phyloP scores from a whole-genome alignment of 2,888 invertebrate genomes.

The Neoitamus cyanurus region DNA sequence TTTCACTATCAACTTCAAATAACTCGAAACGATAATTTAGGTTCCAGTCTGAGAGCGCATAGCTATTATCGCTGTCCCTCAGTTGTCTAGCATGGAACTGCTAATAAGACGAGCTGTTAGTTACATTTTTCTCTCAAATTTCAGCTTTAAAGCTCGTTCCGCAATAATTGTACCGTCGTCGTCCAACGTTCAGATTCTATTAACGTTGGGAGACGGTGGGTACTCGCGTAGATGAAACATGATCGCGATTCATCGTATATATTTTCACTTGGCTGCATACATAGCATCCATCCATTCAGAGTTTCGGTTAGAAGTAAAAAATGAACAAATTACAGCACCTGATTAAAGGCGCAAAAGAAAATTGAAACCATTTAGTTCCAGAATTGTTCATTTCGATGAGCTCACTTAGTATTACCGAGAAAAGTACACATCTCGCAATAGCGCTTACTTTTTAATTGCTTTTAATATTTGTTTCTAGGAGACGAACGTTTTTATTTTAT shows the following conservation, averaged over 20 bases:
- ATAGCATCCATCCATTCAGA: no score
- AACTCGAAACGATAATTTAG: neutral
- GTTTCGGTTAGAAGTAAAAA: neutral
- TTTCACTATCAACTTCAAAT: neutral
- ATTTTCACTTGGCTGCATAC: neutral
- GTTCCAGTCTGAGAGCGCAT: neutral
- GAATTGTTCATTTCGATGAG: neutral
- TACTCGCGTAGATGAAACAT: neutral
- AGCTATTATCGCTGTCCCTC: constrained; percentile 27
- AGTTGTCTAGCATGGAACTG: constrained; percentile 33
- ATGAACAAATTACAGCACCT: neutral
- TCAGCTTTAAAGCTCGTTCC: constrained; percentile 8
- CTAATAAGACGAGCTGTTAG: constrained; percentile 31
- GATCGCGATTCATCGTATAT: neutral
- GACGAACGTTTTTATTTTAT: no score
- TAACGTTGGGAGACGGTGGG: neutral
- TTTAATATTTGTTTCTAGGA: no score
- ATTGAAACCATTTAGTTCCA: neutral
- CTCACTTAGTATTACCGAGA: neutral
- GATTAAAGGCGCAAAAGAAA: neutral
- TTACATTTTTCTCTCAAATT: constrained; percentile 29
- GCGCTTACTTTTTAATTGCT: no score
- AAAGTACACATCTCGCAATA: neutral
- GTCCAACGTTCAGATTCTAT: neutral
- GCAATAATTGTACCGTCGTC: neutral